A percentile compares a stretch with the other conserved stretches of the same genome.
phyloP scores from a whole-genome alignment of 2,113 vertebrate genomes.

The Merops nubicus region DNA sequence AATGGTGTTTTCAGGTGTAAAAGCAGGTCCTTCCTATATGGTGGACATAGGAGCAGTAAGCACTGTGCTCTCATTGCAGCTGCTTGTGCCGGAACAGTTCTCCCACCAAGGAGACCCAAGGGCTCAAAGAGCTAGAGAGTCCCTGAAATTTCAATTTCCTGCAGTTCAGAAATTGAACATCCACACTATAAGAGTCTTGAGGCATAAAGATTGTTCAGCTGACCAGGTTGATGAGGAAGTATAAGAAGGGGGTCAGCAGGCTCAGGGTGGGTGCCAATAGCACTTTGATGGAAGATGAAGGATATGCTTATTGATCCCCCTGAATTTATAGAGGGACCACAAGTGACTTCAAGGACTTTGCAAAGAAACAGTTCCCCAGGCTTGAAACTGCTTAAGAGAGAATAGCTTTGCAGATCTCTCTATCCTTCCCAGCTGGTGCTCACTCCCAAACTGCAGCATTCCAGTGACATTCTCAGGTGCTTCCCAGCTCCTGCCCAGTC shows the following conservation, averaged over 20 bases:
- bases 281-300: not conserved
- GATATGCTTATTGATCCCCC: not conserved
- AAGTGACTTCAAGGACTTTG: not conserved
- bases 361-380: not conserved
- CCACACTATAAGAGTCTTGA: not conserved
- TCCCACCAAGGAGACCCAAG: not conserved
- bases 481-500: not conserved
- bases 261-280: not conserved
- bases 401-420: not conserved
- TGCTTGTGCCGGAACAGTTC: not conserved
- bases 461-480: not conserved
- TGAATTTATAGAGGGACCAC: not conserved
- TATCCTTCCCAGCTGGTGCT: not conserved
- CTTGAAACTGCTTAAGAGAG: not conserved
- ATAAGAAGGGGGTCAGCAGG: not conserved
- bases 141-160: not conserved
- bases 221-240: not conserved
- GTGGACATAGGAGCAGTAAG: not conserved
- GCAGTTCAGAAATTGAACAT: not conserved
- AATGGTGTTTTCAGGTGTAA: not conserved
- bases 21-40: not conserved
- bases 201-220: not conserved
- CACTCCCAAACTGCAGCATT: not conserved
- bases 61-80: not conserved
- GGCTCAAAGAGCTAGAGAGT: not conserved